A percentile compares a stretch with the other conserved stretches of the same genome.
Conservation (phyloP, 1,140 invertebrate species). For the Daktulosphaira vitifoliae region DNA sequence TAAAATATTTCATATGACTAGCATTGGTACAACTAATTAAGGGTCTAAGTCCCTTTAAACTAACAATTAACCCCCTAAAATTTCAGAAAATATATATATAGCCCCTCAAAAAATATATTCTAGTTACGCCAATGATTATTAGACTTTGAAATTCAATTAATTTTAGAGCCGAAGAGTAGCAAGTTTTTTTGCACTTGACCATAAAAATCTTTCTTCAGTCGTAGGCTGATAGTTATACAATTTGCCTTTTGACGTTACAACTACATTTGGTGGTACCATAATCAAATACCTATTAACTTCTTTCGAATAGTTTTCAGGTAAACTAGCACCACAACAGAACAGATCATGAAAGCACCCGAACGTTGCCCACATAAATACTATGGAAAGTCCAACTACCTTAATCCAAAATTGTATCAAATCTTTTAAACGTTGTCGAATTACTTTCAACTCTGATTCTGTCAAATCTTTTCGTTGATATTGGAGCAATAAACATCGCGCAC, state of each 20-base stretch:
- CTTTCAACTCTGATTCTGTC: not conserved
- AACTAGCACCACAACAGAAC: not conserved
- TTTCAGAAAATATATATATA: too few relatives aligned
- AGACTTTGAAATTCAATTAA: too few relatives aligned
- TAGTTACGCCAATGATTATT: too few relatives aligned
- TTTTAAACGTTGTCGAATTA: not conserved
- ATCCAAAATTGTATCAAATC: not conserved
- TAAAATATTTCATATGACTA: too few relatives aligned
- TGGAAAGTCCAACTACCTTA: not conserved
- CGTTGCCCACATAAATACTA: not conserved
- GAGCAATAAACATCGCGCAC: not conserved
- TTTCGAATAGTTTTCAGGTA: not conserved
- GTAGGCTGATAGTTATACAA: not conserved
- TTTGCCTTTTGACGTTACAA: constrained; percentile 5
- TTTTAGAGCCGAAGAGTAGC: not conserved
- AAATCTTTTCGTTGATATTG: not conserved
- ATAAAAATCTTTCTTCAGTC: constrained; percentile 2
- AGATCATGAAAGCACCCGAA: constrained; percentile 6
- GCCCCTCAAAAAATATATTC: too few relatives aligned
- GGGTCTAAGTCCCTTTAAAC: too few relatives aligned
- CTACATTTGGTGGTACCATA: constrained; percentile 1
- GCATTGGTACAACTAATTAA: too few relatives aligned
- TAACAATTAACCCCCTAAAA: too few relatives aligned
- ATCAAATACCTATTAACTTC: not conserved
- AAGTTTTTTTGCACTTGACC: constrained; percentile 1